Conservation (phyloP, 2,888 invertebrate species). For the Philaethria dido region DNA sequence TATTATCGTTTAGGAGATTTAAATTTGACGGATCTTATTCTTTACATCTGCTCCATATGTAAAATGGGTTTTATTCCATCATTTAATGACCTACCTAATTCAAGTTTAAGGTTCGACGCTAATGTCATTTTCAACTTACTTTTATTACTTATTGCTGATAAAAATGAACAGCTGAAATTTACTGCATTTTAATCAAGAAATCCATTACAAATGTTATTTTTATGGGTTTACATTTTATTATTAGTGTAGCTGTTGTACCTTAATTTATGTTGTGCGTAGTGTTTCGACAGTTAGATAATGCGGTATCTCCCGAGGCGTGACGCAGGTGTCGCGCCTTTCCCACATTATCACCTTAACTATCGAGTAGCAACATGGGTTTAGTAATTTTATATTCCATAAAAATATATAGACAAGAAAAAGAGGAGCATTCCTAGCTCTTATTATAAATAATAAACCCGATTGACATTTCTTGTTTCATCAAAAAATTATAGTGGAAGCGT, state of each 20-base stretch:
- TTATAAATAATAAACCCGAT: neutral
- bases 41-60: slow-evolving; percentile 22
- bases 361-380: neutral
- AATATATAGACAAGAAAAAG: neutral
- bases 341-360: slow-evolving; percentile 20
- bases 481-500: too few relatives aligned
- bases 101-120: neutral
- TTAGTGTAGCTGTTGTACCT: slow-evolving; percentile 7
- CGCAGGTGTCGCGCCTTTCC: slow-evolving; percentile 29
- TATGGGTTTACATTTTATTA: slow-evolving; percentile 14
- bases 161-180: slow-evolving; percentile 5
- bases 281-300: slow-evolving; percentile 31
- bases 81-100: neutral
- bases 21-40: slow-evolving; percentile 42
- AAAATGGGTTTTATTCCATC: neutral
- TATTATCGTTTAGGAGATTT: slow-evolving; percentile 61
- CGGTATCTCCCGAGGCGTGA: slow-evolving; percentile 30
- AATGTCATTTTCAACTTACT: slow-evolving; percentile 15
- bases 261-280: slow-evolving; percentile 20
- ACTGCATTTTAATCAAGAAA: slow-evolving; percentile 13
- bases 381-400: slow-evolving; percentile 5
- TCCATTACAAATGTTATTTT: slow-evolving; percentile 20
- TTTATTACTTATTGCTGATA: slow-evolving; percentile 31
- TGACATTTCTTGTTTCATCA: too few relatives aligned
- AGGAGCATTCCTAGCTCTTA: neutral